Evolutionary conservation across 1,140 invertebrate species (phyloP), one percentile per base, ranked within the genome.

Genomic region (Apis laboriosa): DNA sequence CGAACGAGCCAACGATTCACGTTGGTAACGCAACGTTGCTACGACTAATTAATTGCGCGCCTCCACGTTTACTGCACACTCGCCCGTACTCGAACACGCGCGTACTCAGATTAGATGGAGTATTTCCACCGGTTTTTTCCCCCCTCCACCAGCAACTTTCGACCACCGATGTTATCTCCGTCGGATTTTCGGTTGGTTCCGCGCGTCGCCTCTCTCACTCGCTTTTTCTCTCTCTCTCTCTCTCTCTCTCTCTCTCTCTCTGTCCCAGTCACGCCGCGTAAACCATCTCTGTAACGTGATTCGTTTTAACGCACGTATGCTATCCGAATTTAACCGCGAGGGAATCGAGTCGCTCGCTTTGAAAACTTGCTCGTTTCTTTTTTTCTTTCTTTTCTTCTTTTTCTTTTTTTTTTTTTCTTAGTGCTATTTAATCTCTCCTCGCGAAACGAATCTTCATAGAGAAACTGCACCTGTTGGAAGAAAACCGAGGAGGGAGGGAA

Each of bases 261-360:
- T 53, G 19, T 28, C 73, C 9, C 49, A 34, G 56, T n/a, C 24
- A 43, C 24, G 34, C 19, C 21, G 19, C 51, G 17, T 21, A 75
- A 58, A 75, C 78, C n/a, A 43, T 17, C n/a, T 15, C 21, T 43
- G 43, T 53, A 63, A 74, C 77, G 43, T 34, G 77, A 80, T 86
- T 80, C 73, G 78, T 68, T 83, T 28, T 72, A 78, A 83, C 67
- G 11, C 66, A 86, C 64, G 24, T 74, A 86, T 53, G 49, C 61
- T 8, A 51, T n/a, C 58, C 63, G 11, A 86, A 86, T 67, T 56
- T 17, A 70, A 64, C 77, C 28, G 24, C 43, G 4, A 56, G 66
- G 21, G 53, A 86, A 74, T 71, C 51, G 72, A 28, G 71, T 67
- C 63, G 12, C 24, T 43, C 34, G 24, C 15, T 49, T 51, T 15